Conservation (phyloP, 2,888 invertebrate species). For the Agriopis leucophaearia region DNA sequence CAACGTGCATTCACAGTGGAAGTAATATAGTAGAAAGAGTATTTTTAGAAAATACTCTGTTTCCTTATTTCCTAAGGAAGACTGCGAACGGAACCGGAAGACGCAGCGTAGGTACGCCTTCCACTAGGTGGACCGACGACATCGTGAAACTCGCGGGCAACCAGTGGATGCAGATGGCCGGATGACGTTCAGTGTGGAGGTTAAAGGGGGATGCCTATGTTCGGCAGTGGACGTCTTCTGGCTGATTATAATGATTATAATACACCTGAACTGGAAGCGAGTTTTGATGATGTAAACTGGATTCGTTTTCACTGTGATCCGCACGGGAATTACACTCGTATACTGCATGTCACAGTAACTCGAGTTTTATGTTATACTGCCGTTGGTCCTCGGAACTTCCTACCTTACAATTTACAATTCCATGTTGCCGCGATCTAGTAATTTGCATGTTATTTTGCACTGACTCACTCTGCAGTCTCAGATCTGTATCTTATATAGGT, state of each 20-base stretch:
- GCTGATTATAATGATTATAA: no score
- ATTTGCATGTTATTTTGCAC: slow-evolving; percentile 10
- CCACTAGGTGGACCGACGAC: no score
- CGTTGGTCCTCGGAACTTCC: neutral
- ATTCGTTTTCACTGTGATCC: slow-evolving; percentile 7
- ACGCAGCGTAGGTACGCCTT: no score
- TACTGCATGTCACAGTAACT: slow-evolving; percentile 31
- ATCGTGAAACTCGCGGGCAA: no score
- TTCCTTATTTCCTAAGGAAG: no score
- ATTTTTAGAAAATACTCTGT: neutral
- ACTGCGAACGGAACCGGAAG: no score
- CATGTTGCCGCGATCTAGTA: slow-evolving; percentile 2
- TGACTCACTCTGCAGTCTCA: neutral
- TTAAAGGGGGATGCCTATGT: no score
- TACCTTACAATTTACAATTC: slow-evolving; percentile 14
- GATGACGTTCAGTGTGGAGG: no score
- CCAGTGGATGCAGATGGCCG: no score
- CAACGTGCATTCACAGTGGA: slow-evolving; percentile 14
- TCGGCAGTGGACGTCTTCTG: no score
- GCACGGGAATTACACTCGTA: slow-evolving; percentile 20
- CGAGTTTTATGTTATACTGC: slow-evolving; percentile 27
- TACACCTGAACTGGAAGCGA: no score
- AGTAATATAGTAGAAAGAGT: neutral
- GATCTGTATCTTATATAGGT: neutral
- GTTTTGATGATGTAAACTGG: neutral